These are phyloP conservation scores for Chesias legatella DNA, from an alignment of 2,888 invertebrate genomes.

Conservation along the genomic window DNA sequence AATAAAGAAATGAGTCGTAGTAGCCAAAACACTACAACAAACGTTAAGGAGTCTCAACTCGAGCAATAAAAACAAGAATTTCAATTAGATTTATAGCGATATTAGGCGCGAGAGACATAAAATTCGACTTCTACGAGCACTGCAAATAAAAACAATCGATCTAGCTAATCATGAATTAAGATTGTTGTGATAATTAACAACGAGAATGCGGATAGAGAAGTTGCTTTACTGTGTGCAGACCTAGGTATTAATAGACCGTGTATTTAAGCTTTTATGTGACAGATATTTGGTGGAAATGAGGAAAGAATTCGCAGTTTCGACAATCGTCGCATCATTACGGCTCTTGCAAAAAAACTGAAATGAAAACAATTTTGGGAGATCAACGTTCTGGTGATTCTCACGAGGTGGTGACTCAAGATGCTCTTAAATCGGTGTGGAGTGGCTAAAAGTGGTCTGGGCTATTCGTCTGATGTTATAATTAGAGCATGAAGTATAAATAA, in stretches of 20 bases:
- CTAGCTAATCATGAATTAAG: conserved; percentile 13
- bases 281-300: too few relatives aligned
- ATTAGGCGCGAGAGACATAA: too few relatives aligned
- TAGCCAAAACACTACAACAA: conserved; percentile 37
- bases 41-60: conserved; percentile 31
- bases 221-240: conserved; percentile 17
- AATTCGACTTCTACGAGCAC: too few relatives aligned
- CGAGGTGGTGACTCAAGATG: conserved; percentile 46
- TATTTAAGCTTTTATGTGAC: not conserved
- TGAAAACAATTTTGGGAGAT: conserved; percentile 33
- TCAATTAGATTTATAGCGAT: conserved; percentile 5
- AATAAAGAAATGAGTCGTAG: conserved; percentile 35
- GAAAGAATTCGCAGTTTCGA: not conserved
- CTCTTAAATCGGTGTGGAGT: conserved; percentile 34
- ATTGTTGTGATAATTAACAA: conserved; percentile 36
- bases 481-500: conserved; percentile 62
- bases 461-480: conserved; percentile 59
- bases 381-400: conserved; percentile 31
- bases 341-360: conserved; percentile 30
- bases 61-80: conserved; percentile 17
- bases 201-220: conserved; percentile 46
- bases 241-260: not conserved
- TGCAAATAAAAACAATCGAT: conserved; percentile 21
- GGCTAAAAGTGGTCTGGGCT: conserved; percentile 53
- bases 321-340: conserved; percentile 17